Evolutionary conservation across 2,888 invertebrate genomes (phyloP).

Genomic region (Synanthedon formicaeformis): DNA sequence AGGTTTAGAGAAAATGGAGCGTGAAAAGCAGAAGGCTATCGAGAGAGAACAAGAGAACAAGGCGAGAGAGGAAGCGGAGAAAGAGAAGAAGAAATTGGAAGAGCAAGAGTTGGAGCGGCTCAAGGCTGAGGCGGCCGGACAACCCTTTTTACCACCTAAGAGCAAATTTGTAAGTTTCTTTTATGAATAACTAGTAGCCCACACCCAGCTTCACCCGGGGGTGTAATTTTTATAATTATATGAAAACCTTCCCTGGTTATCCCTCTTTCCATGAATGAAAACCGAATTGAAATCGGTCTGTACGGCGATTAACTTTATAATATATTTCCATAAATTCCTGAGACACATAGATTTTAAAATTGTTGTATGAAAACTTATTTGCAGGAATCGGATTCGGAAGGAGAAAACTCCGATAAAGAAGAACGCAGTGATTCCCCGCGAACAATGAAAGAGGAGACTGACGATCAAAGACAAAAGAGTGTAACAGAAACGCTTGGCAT

Average conservation of each 20-base stretch:
- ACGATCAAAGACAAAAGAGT: conserved; percentile 2
- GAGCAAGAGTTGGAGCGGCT: conserved; percentile 47
- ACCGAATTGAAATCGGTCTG: too few species aligned
- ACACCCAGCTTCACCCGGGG: background rate
- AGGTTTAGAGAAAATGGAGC: conserved; percentile 97
- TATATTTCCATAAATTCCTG: too few species aligned
- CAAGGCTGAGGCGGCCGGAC: conserved; percentile 47
- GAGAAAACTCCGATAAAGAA: conserved; percentile 41
- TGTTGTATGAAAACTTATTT: too few species aligned
- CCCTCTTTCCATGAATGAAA: too few species aligned
- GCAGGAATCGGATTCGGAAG: conserved; percentile 65
- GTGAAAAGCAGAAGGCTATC: conserved; percentile 88
- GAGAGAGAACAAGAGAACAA: conserved; percentile 80
- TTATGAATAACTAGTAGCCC: background rate
- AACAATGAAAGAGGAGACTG: conserved; percentile 13
- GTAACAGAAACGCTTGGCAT: conserved; percentile 21
- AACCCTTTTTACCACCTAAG: conserved; percentile 61
- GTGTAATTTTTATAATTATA: background rate
- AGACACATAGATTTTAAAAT: too few species aligned
- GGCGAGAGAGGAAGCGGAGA: conserved; percentile 74
- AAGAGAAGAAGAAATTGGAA: conserved; percentile 74
- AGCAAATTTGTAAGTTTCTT: conserved; percentile 72
- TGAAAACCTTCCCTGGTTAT: background rate
- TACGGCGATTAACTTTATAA: too few species aligned
- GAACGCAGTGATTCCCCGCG: conserved; percentile 3